phyloP scores from a whole-genome alignment of 2,797 vertebrate genomes.

The Serranus cabrilla region DNA sequence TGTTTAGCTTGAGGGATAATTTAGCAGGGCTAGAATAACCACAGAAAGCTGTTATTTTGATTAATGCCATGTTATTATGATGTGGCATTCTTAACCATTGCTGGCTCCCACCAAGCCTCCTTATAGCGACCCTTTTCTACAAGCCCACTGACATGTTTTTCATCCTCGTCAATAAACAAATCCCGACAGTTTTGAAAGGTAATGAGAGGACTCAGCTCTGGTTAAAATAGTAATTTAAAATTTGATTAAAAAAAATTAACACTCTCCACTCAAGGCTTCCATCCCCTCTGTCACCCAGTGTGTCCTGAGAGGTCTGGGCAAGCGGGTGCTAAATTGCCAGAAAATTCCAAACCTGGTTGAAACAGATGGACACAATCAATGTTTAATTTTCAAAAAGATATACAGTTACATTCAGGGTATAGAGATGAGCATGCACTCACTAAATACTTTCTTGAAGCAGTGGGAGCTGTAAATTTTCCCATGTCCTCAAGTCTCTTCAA shows the following conservation, averaged over 20 bases:
- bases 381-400: conserved; percentile 68
- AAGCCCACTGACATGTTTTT: conserved; percentile 67
- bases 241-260: conserved; percentile 61
- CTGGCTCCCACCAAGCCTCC: conserved; percentile 10
- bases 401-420: conserved; percentile 47
- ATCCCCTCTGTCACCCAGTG: conserved; percentile 6
- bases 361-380: conserved; percentile 76
- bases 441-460: conserved; percentile 16
- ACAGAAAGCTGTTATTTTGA: conserved; percentile 62
- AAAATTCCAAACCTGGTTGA: conserved; percentile 63
- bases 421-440: conserved; percentile 29
- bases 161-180: conserved; percentile 67
- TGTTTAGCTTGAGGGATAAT: conserved; percentile 64
- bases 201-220: conserved; percentile 45
- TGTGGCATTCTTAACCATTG: conserved; percentile 31
- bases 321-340: conserved; percentile 58
- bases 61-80: conserved; percentile 65
- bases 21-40: conserved; percentile 54
- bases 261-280: conserved; percentile 13
- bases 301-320: conserved; percentile 49
- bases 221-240: conserved; percentile 77
- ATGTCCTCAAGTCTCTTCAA: conserved; percentile 53
- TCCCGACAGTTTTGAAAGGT: conserved; percentile 62
- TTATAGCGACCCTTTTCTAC: conserved; percentile 20
- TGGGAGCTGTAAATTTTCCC: conserved; percentile 41